phyloP scores from a whole-genome alignment of 1,140 invertebrate species.

The Sinella curviseta region DNA sequence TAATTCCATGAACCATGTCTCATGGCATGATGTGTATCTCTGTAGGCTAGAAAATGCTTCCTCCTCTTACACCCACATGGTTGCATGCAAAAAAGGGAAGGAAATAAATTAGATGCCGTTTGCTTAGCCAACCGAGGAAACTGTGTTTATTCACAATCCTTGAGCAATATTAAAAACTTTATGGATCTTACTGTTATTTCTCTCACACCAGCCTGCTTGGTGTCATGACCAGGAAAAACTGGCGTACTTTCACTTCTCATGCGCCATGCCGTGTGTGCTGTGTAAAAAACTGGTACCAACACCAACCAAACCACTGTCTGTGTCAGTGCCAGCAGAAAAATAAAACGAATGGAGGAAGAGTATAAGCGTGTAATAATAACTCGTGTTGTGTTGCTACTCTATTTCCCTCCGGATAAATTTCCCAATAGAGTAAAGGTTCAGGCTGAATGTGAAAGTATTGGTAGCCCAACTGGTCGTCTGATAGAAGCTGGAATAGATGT shows the following conservation, averaged over 20 bases:
- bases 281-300: too few species aligned
- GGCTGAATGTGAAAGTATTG: neutral
- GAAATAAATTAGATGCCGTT: constrained; percentile 6
- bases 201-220: neutral
- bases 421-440: neutral
- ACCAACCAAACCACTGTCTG: neutral
- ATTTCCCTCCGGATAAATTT: constrained; percentile 9
- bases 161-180: constrained; percentile 9
- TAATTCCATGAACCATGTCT: neutral
- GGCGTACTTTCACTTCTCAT: neutral
- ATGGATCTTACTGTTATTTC: neutral
- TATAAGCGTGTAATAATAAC: neutral
- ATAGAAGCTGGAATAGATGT: neutral
- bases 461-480: neutral
- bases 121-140: constrained; percentile 7
- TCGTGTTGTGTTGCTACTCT: neutral
- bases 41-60: neutral
- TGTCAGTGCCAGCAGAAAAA: neutral
- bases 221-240: neutral
- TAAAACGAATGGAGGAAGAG: neutral
- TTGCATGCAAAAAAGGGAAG: neutral
- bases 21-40: neutral
- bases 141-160: constrained; percentile 12
- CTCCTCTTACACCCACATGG: too few species aligned
- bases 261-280: neutral